Conservation (phyloP, 2,797 vertebrate genomes). For the Stomatorhinus walkeri region DNA sequence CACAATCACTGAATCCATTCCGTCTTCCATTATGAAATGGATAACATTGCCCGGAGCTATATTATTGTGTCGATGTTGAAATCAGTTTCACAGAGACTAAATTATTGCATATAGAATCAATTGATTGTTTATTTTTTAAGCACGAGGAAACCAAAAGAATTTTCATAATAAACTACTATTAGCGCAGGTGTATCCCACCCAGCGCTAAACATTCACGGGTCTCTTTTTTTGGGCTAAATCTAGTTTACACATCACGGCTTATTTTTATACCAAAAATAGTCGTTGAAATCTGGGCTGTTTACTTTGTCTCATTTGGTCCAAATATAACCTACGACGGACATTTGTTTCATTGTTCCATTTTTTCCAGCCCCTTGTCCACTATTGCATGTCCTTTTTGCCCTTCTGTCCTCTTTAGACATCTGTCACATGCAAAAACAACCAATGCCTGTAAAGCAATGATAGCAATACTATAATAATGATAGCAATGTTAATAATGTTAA, state of each 20-base stretch:
- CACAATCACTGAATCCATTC: neutral
- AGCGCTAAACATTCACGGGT: neutral
- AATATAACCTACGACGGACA: neutral
- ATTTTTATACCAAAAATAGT: neutral
- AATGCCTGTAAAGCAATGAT: neutral
- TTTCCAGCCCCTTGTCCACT: neutral
- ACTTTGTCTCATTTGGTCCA: neutral
- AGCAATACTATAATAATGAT: neutral
- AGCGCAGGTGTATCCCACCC: neutral
- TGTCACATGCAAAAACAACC: neutral
- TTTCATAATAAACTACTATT: neutral
- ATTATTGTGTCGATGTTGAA: neutral
- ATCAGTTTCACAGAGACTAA: neutral
- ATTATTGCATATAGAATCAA: neutral
- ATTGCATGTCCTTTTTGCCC: neutral
- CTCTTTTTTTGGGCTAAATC: neutral
- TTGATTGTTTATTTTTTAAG: neutral
- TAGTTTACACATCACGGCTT: neutral
- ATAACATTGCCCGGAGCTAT: neutral
- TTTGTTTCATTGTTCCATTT: neutral
- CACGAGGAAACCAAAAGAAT: neutral
- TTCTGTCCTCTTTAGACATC: neutral
- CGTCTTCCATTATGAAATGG: neutral
- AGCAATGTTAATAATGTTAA: neutral
- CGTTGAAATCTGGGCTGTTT: neutral